Evolutionary conservation across 2,888 invertebrate genomes (phyloP), one percentile per base, ranked within the genome.

Genomic region (Phlogophora meticulosa): DNA sequence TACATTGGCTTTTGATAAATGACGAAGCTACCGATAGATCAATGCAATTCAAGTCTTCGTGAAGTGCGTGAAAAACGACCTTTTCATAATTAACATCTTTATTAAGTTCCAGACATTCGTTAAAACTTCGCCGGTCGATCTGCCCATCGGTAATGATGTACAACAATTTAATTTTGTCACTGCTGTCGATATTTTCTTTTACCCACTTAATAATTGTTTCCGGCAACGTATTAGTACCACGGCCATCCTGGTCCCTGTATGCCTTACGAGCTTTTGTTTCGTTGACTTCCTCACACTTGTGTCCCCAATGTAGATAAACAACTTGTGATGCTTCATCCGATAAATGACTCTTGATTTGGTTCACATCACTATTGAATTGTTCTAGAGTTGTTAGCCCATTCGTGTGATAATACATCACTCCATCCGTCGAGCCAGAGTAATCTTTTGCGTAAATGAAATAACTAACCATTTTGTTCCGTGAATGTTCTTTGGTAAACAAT

Each of bases 1-100:
- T 63, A 64, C 87, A 88, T 15, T 52, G 80, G 15, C 15, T 60
- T 22, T 68, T 67, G 20, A 67, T 76, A 72, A 55, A 85, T 84
- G 5, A 88, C 78, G 53, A 86, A 84, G 62, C 63, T 1, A 63
- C 62, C 1, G 67, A 49, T 58, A 67, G 38, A 42, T 67, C 68
- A 11, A 67, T 68, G n/a, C 58, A 49, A 0, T 1, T 3, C 49
- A 67, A 68, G 28, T 68, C 3, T 38, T 58, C 7, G 42, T 10
- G 36, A 13, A 68, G 1, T 20, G 67, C 67, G 15, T 67, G 67
- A 4, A 67, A 67, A 11, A 67, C 58, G 0, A 67, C 57, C 0
- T 68, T 67, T 22, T 68, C 69, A 13, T 67, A 67, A 43, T 49
- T 3, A 15, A 67, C 43, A 32, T 68, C 58, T 68, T 67, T 36